Conservation (phyloP, 2,113 vertebrate genomes). For the Sebastes fasciatus region DNA sequence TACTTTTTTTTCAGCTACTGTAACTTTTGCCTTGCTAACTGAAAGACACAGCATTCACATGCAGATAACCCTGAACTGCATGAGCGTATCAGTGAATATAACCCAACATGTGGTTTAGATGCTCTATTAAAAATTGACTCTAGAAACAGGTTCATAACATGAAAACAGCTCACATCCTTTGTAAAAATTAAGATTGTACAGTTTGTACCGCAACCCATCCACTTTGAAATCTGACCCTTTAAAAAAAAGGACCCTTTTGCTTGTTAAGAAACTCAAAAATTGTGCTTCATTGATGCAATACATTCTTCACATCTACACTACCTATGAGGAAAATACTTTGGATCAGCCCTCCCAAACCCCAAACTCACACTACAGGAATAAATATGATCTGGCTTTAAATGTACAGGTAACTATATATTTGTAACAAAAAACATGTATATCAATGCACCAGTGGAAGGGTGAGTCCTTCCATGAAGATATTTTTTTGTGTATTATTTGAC, state of each 20-base stretch:
- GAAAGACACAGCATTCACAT: conserved; percentile 14
- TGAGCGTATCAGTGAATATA: not conserved
- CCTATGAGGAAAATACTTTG: conserved; percentile 75
- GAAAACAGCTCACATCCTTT: conserved; percentile 36
- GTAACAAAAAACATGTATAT: conserved; percentile 60
- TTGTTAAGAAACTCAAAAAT: conserved; percentile 72
- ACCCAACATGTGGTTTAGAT: conserved; percentile 12
- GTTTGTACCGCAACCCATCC: conserved; percentile 17
- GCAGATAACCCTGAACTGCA: conserved; percentile 4
- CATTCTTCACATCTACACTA: conserved; percentile 80
- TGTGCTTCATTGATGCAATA: conserved; percentile 84
- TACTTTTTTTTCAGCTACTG: not conserved
- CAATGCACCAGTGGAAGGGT: conserved; percentile 68
- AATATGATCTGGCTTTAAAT: conserved; percentile 81
- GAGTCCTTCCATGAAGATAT: conserved; percentile 37
- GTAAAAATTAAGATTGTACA: conserved; percentile 18
- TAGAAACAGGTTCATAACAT: conserved; percentile 51
- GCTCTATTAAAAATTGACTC: conserved; percentile 32
- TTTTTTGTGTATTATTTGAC: conserved; percentile 24
- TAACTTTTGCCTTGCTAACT: not conserved
- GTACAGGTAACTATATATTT: conserved; percentile 74
- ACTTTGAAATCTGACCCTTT: conserved; percentile 38
- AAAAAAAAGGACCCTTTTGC: conserved; percentile 28
- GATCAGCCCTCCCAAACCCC: conserved; percentile 63
- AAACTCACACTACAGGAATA: conserved; percentile 76